Evolutionary conservation across 2,113 vertebrate genomes (phyloP).

Genomic region (Euleptes europaea): DNA sequence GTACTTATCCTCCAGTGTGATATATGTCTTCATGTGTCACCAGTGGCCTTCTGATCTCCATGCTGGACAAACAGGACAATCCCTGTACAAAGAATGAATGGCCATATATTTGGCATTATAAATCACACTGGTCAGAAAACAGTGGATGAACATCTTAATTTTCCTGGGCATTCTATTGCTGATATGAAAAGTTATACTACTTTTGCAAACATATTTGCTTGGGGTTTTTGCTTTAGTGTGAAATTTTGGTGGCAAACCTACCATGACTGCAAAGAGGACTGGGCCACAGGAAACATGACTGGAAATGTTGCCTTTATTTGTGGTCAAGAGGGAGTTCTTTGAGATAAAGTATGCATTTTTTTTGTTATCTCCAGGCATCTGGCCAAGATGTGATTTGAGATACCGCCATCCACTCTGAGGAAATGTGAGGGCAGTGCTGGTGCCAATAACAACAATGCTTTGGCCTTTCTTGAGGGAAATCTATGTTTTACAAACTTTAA

Average conservation of each 20-base stretch:
- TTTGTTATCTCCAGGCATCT: not conserved
- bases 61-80: too few species aligned
- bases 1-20: too few species aligned
- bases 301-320: not conserved
- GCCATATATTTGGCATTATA: too few species aligned
- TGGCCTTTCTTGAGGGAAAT: not conserved
- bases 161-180: too few species aligned
- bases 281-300: not conserved
- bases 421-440: too few species aligned
- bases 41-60: too few species aligned
- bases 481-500: slow-evolving; percentile 2
- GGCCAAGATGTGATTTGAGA: not conserved
- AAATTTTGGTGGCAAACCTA: not conserved
- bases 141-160: too few species aligned
- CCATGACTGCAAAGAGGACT: not conserved
- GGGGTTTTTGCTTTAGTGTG: not conserved
- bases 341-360: not conserved
- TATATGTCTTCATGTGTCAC: too few species aligned
- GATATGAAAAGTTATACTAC: too few species aligned
- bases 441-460: not conserved
- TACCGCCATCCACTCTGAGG: not conserved
- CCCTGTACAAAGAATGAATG: too few species aligned
- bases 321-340: not conserved
- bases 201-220: too few species aligned
- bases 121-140: too few species aligned